Evolutionary conservation across 2,113 vertebrate genomes (phyloP), one percentile per base, ranked within the genome.

Genomic region (Gymnarchus niloticus): DNA sequence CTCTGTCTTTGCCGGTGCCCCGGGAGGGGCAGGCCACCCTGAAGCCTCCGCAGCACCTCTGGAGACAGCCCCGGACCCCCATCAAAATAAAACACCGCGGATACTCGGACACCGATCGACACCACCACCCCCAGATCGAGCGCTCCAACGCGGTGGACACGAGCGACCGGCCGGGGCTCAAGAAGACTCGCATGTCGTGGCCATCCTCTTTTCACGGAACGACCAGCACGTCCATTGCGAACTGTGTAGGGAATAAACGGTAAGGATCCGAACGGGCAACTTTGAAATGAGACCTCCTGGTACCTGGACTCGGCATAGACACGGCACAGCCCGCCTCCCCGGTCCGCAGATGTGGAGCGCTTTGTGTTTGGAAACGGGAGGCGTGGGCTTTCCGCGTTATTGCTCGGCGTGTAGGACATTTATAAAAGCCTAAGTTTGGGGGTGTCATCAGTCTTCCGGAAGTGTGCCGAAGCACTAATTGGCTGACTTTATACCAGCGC

Each of bases 121-220:
- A 93, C 73, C 92, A 94, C 87, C 91, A 95, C 91, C 96, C 96
- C 90, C 96, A 95, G 91, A 98, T 99, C 86, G 97, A 98, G 90
- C 96, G 98, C 86, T 96, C 97, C 0, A 95, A 99, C 89, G 97
- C 97, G 89, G 93, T 99, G 94, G 97, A 99, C 91, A 96, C 96
- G 80, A 94, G 96, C 89, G 97, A 98, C 93, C 93, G 97, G 88
- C 97, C 96, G 0, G 97, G 97, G 52, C 93, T 99, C 85, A 96
- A 95, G 86, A 97, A 96, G 85, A 95, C 96, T 83, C 97, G 97
- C 83, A 97, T 98, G 97, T 99, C 98, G 82, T 99, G 98, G 97
- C 98, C 98, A 21, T 98, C 96, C 73, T 98, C 98, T 56, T 96
- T 98, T 88, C 98, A 97, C 33, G 96, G 97, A 88, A 95, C 95